Percentiles rank a stretch among this genome's conserved stretches.
Evolutionary conservation across 2,797 vertebrate genomes (phyloP).

Genomic region (Eleutherodactylus coqui): DNA sequence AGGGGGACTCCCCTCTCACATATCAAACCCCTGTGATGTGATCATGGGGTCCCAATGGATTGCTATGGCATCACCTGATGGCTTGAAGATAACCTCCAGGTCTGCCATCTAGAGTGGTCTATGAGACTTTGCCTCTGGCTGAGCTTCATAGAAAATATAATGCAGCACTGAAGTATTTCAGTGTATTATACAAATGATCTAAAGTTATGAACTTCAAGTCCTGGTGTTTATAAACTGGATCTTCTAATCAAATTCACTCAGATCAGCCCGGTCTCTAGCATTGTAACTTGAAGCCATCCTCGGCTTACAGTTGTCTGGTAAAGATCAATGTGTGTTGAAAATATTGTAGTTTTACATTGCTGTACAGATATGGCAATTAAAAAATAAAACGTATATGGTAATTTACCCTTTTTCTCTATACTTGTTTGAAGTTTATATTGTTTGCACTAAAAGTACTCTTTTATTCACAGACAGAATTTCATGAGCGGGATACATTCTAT

Average conservation of each 20-base stretch:
- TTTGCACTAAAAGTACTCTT: constrained; percentile 23
- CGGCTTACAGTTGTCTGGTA: no score
- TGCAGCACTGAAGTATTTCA: not conserved
- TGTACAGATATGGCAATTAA: not conserved
- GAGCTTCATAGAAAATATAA: no score
- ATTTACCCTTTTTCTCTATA: not conserved
- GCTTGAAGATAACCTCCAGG: no score
- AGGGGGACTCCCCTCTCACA: no score
- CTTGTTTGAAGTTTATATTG: not conserved
- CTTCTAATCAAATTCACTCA: not conserved
- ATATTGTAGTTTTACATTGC: not conserved
- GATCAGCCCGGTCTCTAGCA: not conserved
- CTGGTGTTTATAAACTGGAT: not conserved
- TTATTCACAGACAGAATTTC: constrained; percentile 83
- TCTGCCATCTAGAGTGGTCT: no score
- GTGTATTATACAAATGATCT: not conserved
- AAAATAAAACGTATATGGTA: not conserved
- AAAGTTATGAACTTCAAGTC: no score
- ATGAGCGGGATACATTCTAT: constrained; percentile 89
- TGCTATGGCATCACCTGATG: no score
- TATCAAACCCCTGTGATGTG: no score
- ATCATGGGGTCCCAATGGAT: no score
- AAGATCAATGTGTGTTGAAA: not conserved
- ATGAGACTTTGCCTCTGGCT: no score
- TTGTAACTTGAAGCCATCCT: no score